Conservation (phyloP, 2,113 vertebrate species). For the Hemicordylus capensis region DNA sequence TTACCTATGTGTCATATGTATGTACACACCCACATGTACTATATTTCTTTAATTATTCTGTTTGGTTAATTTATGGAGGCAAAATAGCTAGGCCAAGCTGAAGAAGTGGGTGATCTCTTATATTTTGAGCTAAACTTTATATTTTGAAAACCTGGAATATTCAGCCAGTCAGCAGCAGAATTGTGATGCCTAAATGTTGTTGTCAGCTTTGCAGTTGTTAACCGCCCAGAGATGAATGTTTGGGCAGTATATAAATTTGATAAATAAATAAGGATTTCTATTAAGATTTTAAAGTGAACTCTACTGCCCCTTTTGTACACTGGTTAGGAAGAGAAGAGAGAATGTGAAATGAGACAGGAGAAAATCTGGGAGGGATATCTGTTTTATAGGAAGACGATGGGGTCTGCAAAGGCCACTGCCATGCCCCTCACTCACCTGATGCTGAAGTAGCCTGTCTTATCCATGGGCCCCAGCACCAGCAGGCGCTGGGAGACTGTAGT, state of each 20-base stretch:
- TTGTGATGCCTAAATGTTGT: not conserved
- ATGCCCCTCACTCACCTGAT: too few relatives aligned
- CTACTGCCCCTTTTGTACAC: not conserved
- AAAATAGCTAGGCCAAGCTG: too few relatives aligned
- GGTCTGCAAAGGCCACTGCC: too few relatives aligned
- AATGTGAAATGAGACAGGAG: not conserved
- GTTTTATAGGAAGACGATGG: not conserved
- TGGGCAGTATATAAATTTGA: not conserved
- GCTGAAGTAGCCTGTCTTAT: too few relatives aligned
- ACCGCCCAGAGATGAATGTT: too few relatives aligned
- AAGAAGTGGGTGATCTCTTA: too few relatives aligned
- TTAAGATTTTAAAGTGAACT: not conserved
- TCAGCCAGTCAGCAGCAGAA: not conserved
- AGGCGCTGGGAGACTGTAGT: too few relatives aligned
- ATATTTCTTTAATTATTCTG: too few relatives aligned
- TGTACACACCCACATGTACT: too few relatives aligned
- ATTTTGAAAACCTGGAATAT: not conserved
- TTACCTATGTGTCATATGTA: too few relatives aligned
- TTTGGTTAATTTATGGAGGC: not conserved
- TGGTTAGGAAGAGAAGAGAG: not conserved
- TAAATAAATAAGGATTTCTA: not conserved
- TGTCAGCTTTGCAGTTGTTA: not conserved
- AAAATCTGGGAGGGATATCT: not conserved
- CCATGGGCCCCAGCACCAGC: too few relatives aligned
- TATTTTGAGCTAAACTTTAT: too few relatives aligned